Evolutionary conservation across 92 coral and sea anemone genomes (phyloP).

Genomic region (Paramuricea clavata): DNA sequence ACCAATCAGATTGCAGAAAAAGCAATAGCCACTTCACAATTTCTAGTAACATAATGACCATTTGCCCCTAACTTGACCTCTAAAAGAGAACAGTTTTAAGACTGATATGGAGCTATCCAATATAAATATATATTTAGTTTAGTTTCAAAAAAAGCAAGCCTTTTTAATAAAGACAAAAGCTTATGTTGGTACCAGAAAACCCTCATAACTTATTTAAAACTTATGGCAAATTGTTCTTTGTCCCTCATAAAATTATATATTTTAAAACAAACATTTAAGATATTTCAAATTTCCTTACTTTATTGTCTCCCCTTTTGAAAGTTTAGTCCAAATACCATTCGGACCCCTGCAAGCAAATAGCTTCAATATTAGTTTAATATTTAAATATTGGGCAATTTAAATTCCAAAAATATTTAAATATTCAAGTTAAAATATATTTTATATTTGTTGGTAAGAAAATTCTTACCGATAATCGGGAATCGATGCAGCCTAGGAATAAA

Average conservation of each 20-base stretch:
- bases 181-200: not conserved
- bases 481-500: slow-evolving; percentile 93
- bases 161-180: not conserved
- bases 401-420: not conserved
- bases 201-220: slow-evolving; percentile 18
- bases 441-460: not conserved
- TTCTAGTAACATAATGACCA: too few species aligned
- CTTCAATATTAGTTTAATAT: not conserved
- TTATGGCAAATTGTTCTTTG: not conserved
- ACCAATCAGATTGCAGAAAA: too few species aligned
- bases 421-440: not conserved
- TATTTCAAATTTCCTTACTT: slow-evolving; percentile 66
- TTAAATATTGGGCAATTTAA: not conserved
- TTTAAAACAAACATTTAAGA: not conserved
- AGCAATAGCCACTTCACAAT: too few species aligned
- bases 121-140: too few species aligned
- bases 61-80: too few species aligned
- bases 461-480: slow-evolving; percentile 98
- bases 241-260: not conserved
- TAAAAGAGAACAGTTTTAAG: too few species aligned
- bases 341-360: slow-evolving; percentile 80
- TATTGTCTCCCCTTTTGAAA: slow-evolving; percentile 91
- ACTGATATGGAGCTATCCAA: too few species aligned
- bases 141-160: not conserved
- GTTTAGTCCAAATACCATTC: slow-evolving; percentile 97